phyloP scores from a whole-genome alignment of 2,888 invertebrate species.

The Drosophila kambysellisi region DNA sequence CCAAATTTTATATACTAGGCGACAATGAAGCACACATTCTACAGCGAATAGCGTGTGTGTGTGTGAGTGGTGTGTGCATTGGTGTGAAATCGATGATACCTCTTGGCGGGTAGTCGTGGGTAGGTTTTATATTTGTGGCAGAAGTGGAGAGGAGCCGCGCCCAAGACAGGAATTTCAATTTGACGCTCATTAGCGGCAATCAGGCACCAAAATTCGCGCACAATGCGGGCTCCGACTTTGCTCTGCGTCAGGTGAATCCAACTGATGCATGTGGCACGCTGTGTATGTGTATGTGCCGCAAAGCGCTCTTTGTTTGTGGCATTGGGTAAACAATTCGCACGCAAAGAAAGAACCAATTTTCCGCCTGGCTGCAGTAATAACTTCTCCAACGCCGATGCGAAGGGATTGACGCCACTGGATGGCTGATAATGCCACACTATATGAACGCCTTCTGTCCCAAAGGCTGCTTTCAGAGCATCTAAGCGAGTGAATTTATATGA shows the following conservation, averaged over 20 bases:
- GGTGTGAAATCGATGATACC: slow-evolving; percentile 53
- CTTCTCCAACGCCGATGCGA: slow-evolving; percentile 52
- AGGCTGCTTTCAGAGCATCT: background rate
- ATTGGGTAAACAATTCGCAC: slow-evolving; percentile 56
- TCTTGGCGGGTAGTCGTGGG: slow-evolving; percentile 1
- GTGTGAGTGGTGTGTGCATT: slow-evolving; percentile 17
- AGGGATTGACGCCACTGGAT: background rate
- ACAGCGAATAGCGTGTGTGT: background rate
- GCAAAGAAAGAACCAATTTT: slow-evolving; percentile 75
- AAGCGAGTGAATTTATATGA: slow-evolving; percentile 2
- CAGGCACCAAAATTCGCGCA: slow-evolving; percentile 43
- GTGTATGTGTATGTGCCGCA: background rate
- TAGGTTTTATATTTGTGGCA: background rate
- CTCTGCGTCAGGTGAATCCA: slow-evolving; percentile 31
- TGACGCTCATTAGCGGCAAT: slow-evolving; percentile 74
- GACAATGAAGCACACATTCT: slow-evolving; percentile 8
- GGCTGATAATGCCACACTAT: slow-evolving; percentile 9
- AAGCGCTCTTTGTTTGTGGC: background rate
- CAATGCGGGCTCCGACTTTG: slow-evolving; percentile 37
- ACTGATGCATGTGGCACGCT: slow-evolving; percentile 21
- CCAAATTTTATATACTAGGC: slow-evolving; percentile 59
- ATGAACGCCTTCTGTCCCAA: slow-evolving; percentile 4
- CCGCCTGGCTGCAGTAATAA: slow-evolving; percentile 72
- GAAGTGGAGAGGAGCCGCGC: slow-evolving; percentile 8
- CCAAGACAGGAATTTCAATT: slow-evolving; percentile 69